Base-by-base conservation (phyloP, 2,888 invertebrate species). In the Nebria brevicollis region DNA sequence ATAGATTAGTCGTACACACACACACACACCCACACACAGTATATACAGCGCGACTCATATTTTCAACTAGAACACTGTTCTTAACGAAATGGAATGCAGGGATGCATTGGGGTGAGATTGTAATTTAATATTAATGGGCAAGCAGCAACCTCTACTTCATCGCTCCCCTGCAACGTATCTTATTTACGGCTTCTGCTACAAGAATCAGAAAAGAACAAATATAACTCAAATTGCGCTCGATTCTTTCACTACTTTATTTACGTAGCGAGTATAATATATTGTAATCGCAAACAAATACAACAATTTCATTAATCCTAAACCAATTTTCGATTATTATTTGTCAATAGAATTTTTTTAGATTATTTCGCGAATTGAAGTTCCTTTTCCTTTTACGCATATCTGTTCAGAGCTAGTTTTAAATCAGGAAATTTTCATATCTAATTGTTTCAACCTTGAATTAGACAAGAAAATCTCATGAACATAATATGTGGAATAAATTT, bases 1-100 rank as follows among this genome's bases (percentile, higher is more conserved):
- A 73, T 41, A 73, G 73, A 73, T 73, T 73, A 73, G 77, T 68
- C 68, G 68, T 13, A 13, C 42, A 34, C 76, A 74, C 42, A 43
- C n/a, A 75, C 75, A 73, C 6, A 43, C 73, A 73, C 13, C 13
- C 42, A 43, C 43, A 75, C 75, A 43, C n/a, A 43, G 20, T n/a
- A 75, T 64, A 73, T 13, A 43, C 73, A 73, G 3, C 10, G 41
- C 75, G 64, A 64, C 75, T 42, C 26, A 13, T 64, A 75, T 75
- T 64, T 25, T 34, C 34, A 34, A 34, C 34, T 34, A 34, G 34
- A 34, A 34, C 34, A 34, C 34, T 34, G 34, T 34, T 34, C 70
- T 70, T 34, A 25, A 25, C 5, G 70, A 11, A 34, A 25, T 20
- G 70, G 20, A 15, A 15, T 26, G 15, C 68, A 68, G 25, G 34